These are phyloP conservation scores for Psephotus haematonotus DNA, from an alignment of 2,113 vertebrate genomes.

Conservation along the genomic window DNA sequence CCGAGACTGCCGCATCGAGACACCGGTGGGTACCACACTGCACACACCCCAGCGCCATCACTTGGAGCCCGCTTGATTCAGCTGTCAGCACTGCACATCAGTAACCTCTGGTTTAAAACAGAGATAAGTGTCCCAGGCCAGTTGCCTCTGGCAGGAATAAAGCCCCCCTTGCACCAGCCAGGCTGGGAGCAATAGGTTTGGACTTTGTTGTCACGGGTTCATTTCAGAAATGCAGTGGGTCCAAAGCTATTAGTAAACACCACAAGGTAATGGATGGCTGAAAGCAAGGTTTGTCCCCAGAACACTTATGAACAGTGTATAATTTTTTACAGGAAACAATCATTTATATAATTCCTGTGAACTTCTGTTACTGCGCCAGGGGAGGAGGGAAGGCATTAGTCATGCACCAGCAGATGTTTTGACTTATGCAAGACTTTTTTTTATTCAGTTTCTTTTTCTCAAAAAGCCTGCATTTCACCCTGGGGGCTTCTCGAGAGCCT, in stretches of 20 bases:
- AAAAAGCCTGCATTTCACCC: not conserved
- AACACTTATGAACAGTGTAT: not conserved
- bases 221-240: fast-evolving
- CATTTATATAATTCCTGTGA: not conserved
- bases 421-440: not conserved
- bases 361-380: not conserved
- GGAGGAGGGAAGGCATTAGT: not conserved
- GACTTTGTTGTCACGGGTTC: not conserved
- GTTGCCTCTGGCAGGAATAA: not conserved
- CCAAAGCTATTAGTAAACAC: not conserved
- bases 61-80: not conserved
- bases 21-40: not conserved
- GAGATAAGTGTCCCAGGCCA: fast-evolving
- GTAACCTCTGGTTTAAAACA: not conserved
- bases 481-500: not conserved
- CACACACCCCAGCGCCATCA: not conserved
- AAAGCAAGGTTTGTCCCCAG: not conserved
- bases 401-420: not conserved
- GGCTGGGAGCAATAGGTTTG: not conserved
- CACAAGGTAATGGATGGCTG: fast-evolving
- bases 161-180: not conserved
- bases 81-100: not conserved
- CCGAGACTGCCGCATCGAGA: fast-evolving
- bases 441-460: not conserved
- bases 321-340: not conserved